These are phyloP conservation scores for Pipra filicauda DNA, from an alignment of 2,113 vertebrate species.

Conservation along the genomic window DNA sequence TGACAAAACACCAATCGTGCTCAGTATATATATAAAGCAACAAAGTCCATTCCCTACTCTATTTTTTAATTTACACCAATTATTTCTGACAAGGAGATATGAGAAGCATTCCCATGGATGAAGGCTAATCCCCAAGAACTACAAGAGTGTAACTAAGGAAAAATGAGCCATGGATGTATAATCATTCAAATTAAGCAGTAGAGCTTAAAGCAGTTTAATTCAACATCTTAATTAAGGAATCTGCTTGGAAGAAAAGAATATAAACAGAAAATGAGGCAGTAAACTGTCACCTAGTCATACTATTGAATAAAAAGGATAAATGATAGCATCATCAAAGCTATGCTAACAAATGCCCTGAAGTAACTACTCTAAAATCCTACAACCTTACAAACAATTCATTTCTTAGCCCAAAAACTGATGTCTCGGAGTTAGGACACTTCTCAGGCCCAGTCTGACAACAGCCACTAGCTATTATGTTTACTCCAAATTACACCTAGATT, in stretches of 20 bases:
- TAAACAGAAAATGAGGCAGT: slow-evolving; percentile 17
- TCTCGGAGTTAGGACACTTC: not conserved
- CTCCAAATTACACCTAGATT: not conserved
- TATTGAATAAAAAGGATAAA: not conserved
- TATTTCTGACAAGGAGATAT: slow-evolving; percentile 3
- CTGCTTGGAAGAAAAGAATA: not conserved
- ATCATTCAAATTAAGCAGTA: slow-evolving; percentile 10
- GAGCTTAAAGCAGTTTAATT: slow-evolving; percentile 18
- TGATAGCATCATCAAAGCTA: not conserved
- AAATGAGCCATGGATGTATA: not conserved
- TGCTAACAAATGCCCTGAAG: not conserved
- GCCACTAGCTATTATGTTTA: not conserved
- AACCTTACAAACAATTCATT: not conserved
- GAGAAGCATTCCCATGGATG: not conserved
- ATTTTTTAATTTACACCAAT: not conserved
- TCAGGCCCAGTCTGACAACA: not conserved
- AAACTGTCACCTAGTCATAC: not conserved
- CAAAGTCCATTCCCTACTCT: not conserved
- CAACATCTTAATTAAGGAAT: slow-evolving; percentile 36
- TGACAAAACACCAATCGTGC: not conserved
- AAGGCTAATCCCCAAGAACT: not conserved
- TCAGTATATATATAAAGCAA: not conserved
- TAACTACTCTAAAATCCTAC: not conserved
- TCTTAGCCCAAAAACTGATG: not conserved
- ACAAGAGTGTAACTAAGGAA: not conserved